Conservation (phyloP, 1,140 invertebrate genomes). For the Phocides pigmalion region DNA sequence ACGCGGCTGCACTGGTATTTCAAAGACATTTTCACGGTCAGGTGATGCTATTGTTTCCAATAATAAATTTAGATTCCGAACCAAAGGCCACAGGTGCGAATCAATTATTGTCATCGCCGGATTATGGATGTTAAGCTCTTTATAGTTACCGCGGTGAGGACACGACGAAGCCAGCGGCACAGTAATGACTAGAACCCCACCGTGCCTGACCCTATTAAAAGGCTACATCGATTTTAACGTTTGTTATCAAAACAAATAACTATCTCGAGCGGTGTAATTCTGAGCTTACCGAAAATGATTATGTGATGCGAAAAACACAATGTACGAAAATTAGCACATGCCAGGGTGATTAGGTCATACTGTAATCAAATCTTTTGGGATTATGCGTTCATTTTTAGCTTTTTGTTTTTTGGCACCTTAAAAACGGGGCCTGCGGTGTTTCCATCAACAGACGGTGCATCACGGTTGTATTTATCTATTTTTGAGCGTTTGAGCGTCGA, state of each 20-base stretch:
- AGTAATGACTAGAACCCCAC: not conserved
- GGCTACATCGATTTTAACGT: not conserved
- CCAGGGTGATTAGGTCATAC: not conserved
- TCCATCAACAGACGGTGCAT: slow-evolving; percentile 18
- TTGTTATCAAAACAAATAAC: not conserved
- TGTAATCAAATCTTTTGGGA: not conserved
- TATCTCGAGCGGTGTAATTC: not conserved
- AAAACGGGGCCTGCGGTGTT: slow-evolving; percentile 17
- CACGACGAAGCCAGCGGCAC: too few species aligned
- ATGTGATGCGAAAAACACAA: not conserved
- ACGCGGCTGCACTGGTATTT: slow-evolving; percentile 9
- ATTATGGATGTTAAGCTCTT: slow-evolving; percentile 8
- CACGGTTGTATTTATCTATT: slow-evolving; percentile 9
- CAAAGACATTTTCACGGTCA: slow-evolving; percentile 22
- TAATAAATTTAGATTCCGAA: slow-evolving; percentile 11
- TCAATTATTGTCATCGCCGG: slow-evolving; percentile 17
- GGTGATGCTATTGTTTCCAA: slow-evolving; percentile 25
- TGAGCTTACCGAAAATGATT: not conserved
- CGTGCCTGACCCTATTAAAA: not conserved
- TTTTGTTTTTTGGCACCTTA: slow-evolving; percentile 12
- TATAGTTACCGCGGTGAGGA: not conserved
- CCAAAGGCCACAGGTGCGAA: slow-evolving; percentile 10
- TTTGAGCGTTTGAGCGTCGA: slow-evolving; percentile 19
- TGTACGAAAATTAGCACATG: not conserved
- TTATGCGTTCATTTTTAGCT: slow-evolving; percentile 3